phyloP scores from a whole-genome alignment of 2,888 invertebrate genomes.

The Carabus problematicus region DNA sequence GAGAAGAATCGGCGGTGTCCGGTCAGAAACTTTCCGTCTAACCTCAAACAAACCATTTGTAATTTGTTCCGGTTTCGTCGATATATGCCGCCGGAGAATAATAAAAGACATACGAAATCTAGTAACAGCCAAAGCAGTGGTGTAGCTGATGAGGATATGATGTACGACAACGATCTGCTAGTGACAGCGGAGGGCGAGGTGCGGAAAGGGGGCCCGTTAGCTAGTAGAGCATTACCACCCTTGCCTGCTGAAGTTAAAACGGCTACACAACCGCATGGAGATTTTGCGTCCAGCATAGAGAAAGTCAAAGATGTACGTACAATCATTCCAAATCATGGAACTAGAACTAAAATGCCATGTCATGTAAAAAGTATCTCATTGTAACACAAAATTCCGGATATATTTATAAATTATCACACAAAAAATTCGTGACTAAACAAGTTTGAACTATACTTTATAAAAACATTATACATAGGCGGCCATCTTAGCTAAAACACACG shows the following conservation, averaged over 20 bases:
- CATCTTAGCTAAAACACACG: too few relatives aligned
- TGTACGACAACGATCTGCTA: slow-evolving; percentile 54
- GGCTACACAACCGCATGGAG: slow-evolving; percentile 65
- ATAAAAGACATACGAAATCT: slow-evolving; percentile 7
- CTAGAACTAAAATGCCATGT: too few relatives aligned
- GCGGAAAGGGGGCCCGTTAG: slow-evolving; percentile 52
- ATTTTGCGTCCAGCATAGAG: slow-evolving; percentile 90
- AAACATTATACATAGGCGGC: too few relatives aligned
- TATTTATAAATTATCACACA: too few relatives aligned
- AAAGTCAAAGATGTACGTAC: slow-evolving; percentile 90
- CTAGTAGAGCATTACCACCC: slow-evolving; percentile 72
- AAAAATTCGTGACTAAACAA: too few relatives aligned
- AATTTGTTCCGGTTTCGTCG: slow-evolving; percentile 80
- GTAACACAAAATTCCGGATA: too few relatives aligned
- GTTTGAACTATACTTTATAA: too few relatives aligned
- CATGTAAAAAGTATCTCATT: too few relatives aligned
- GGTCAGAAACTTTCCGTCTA: slow-evolving; percentile 40
- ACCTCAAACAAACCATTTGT: slow-evolving; percentile 82
- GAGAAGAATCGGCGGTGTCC: slow-evolving; percentile 43
- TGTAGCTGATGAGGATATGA: slow-evolving; percentile 54
- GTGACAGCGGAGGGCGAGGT: slow-evolving; percentile 47
- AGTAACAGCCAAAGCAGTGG: too few relatives aligned
- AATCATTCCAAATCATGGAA: neutral
- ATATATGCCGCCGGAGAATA: slow-evolving; percentile 60
- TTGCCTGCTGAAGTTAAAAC: slow-evolving; percentile 60